phyloP scores from a whole-genome alignment of 2,797 vertebrate species.

The Acanthiza pusilla region DNA sequence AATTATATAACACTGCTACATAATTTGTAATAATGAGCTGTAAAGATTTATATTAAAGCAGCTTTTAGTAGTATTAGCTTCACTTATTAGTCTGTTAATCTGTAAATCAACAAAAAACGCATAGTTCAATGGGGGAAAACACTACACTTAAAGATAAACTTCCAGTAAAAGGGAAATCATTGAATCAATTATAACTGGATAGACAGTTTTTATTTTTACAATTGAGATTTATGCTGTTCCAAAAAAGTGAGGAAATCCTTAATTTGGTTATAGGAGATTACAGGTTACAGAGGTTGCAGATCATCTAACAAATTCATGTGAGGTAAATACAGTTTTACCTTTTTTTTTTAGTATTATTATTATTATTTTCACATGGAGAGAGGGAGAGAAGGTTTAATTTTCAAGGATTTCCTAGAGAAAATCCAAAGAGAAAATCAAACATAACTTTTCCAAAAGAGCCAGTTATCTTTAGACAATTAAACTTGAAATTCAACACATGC shows the following conservation, averaged over 20 bases:
- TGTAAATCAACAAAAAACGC: neutral
- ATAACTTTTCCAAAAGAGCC: neutral
- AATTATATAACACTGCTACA: neutral
- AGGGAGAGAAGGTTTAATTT: neutral
- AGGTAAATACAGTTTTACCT: neutral
- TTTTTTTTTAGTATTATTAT: neutral
- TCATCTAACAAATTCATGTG: neutral
- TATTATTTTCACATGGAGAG: rapidly evolving
- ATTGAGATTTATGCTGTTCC: neutral
- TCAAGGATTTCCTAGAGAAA: neutral
- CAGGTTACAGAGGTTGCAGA: neutral
- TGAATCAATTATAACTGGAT: neutral
- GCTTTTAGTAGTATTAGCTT: neutral
- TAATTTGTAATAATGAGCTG: neutral
- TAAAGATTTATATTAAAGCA: neutral
- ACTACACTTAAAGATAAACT: neutral
- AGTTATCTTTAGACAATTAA: neutral
- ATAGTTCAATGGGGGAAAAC: neutral
- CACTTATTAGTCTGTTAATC: neutral
- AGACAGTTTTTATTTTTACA: neutral
- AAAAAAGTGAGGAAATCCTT: neutral
- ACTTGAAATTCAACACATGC: neutral
- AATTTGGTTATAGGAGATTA: neutral
- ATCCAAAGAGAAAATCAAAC: neutral
- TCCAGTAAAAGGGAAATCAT: neutral